Evolutionary conservation across 2,797 vertebrate species (phyloP).

Genomic region (Ataeniobius toweri): DNA sequence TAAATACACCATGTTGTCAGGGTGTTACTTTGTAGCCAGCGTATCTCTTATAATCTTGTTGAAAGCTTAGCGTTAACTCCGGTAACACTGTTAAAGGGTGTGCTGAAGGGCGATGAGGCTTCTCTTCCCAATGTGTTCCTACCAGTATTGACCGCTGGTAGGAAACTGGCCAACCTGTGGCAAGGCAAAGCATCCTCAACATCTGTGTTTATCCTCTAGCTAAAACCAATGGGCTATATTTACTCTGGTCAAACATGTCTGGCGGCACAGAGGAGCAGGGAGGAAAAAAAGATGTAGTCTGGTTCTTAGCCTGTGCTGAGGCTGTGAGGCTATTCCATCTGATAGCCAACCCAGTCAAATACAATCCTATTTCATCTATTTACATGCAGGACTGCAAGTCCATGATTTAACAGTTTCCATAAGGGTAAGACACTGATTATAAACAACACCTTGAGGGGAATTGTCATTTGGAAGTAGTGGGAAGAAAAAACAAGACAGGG

Average conservation of each 20-base stretch:
- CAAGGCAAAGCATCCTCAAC: constrained; percentile 76
- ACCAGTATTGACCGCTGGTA: constrained; percentile 56
- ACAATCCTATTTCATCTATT: constrained; percentile 28
- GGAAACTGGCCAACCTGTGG: constrained; percentile 70
- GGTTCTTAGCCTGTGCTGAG: constrained; percentile 14
- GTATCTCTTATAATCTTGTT: constrained; percentile 35
- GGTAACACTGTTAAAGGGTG: constrained; percentile 49
- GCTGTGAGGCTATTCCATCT: constrained; percentile 19
- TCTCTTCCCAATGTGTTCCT: constrained; percentile 42
- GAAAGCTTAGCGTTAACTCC: constrained; percentile 44
- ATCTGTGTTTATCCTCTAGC: constrained; percentile 85
- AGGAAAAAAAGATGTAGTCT: constrained; percentile 39
- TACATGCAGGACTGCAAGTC: constrained; percentile 16
- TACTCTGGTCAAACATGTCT: constrained; percentile 77
- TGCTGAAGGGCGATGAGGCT: constrained; percentile 40
- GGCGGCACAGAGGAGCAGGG: constrained; percentile 43
- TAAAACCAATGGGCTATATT: constrained; percentile 85
- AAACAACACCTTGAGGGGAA: constrained; percentile 64
- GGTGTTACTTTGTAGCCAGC: constrained; percentile 35
- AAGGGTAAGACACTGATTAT: constrained; percentile 47
- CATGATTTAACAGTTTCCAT: constrained; percentile 40
- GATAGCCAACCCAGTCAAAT: constrained; percentile 8
- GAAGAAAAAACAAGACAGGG: constrained; percentile 26
- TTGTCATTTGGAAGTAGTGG: constrained; percentile 53
- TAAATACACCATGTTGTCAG: constrained; percentile 37